Evolutionary conservation across 2,888 invertebrate genomes (phyloP).

Genomic region (Atethmia centrago): DNA sequence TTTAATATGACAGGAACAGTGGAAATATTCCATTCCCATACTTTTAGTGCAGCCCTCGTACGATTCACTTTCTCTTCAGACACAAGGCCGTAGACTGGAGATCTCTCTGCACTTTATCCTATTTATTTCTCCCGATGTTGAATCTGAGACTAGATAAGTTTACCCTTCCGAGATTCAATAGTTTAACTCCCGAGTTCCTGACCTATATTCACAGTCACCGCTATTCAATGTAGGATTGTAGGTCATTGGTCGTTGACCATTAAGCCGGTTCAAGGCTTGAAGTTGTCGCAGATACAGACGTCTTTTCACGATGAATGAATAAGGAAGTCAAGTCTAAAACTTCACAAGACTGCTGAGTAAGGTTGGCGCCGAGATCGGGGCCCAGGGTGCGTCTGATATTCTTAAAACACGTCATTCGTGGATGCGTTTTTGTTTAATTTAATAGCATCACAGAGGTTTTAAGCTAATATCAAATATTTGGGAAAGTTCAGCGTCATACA

Average conservation of each 20-base stretch:
- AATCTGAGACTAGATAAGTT: background rate
- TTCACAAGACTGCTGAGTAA: background rate
- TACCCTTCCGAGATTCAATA: background rate
- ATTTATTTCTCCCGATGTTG: background rate
- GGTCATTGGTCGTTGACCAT: slow-evolving; percentile 7
- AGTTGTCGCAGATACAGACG: background rate
- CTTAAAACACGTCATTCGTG: background rate
- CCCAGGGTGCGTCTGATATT: background rate
- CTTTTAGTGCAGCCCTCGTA: no score
- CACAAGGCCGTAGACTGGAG: background rate
- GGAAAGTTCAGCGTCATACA: background rate
- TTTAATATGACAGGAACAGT: no score
- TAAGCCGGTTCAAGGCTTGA: background rate
- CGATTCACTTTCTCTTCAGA: slow-evolving; percentile 6
- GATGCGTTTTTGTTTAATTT: background rate
- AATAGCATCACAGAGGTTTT: background rate
- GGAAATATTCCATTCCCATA: no score
- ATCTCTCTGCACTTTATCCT: background rate
- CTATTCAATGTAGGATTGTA: slow-evolving; percentile 10
- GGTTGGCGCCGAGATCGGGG: background rate
- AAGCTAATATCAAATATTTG: background rate
- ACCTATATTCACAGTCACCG: slow-evolving; percentile 18
- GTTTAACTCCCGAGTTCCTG: slow-evolving; percentile 1
- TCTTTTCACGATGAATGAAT: background rate
- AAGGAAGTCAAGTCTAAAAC: background rate